A percentile compares a stretch with the other conserved stretches of the same genome.
These are phyloP conservation scores for Ctenomys sociabilis DNA, from an alignment of 2,113 vertebrate species.

Conservation along the genomic window DNA sequence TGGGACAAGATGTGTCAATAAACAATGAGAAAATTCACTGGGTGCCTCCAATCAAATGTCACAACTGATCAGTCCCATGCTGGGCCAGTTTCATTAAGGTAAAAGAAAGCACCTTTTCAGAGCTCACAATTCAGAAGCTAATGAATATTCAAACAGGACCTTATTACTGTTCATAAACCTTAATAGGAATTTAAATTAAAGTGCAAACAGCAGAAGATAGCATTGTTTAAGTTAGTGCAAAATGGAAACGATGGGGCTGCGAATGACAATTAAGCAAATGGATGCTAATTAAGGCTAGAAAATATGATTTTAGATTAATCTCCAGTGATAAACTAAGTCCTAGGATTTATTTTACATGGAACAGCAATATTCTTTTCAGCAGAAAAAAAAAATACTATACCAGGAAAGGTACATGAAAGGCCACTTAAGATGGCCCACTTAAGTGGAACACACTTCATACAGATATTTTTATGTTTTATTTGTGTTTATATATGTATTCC, in stretches of 20 bases:
- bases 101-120: constrained; percentile 87
- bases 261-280: constrained; percentile 90
- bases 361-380: constrained; percentile 66
- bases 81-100: constrained; percentile 87
- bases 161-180: constrained; percentile 90
- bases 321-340: constrained; percentile 85
- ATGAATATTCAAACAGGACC: constrained; percentile 92
- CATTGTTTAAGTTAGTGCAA: constrained; percentile 86
- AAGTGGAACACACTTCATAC: constrained; percentile 41
- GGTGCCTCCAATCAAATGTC: constrained; percentile 86
- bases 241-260: constrained; percentile 87
- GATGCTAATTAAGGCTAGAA: constrained; percentile 89
- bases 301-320: constrained; percentile 86
- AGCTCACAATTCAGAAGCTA: constrained; percentile 84
- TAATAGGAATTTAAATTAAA: constrained; percentile 92
- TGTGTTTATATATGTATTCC: not conserved
- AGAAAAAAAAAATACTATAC: constrained; percentile 16
- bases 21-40: constrained; percentile 86
- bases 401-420: constrained; percentile 53
- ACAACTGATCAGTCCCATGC: constrained; percentile 86
- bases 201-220: constrained; percentile 90
- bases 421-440: constrained; percentile 40
- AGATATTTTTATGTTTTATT: constrained; percentile 60
- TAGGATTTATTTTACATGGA: constrained; percentile 87
- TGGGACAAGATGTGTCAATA: constrained; percentile 89